Evolutionary conservation across 1,140 invertebrate species (phyloP), one percentile per base, ranked within the genome.

Genomic region (Mactra quadrangularis): DNA sequence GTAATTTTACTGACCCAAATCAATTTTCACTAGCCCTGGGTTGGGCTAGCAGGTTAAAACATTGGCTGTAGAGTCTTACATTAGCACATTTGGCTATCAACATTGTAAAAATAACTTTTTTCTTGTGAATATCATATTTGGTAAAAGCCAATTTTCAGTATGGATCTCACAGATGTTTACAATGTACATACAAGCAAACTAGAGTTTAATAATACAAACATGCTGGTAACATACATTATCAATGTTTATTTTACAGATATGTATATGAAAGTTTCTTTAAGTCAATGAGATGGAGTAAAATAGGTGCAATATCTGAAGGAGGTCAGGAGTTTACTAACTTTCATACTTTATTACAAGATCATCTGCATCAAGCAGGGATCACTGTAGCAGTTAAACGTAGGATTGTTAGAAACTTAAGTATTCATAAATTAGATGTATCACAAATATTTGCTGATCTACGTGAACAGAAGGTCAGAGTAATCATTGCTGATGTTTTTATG

Each of bases 261-360:
- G 96, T 96, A 0, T 96, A 96, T 89, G 89, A 95, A 60, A 90
- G 95, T 57, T 90, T 96, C 3, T 94, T 96, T 74, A 92, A 96
- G 83, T 79, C 90, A n/a, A 91, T 97, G 25, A 94, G 94, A 0
- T 97, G 96, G 96, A 94, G 92, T 64, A 93, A 95, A 76, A 94
- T 97, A 0, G 96, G 96, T 0, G 94, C 96, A 0, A 86, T 97
- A 25, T 96, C 96, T 0, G 96, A 97, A 91, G 96, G 96, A 86
- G 96, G 96, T 15, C 96, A 96, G 86, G 96, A 96, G 89, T 96
- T 97, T 76, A 96, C 96, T 0, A 96, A 97, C 83, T 97, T 97
- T 86, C 95, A 97, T 82, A 95, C 95, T 0, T 93, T 95, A 33
- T 94, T 97, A 91, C 95, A 96, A 86, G 95, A 95, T 81, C 86